Conservation (phyloP, 2,888 invertebrate genomes). For the Abscondita cerata region DNA sequence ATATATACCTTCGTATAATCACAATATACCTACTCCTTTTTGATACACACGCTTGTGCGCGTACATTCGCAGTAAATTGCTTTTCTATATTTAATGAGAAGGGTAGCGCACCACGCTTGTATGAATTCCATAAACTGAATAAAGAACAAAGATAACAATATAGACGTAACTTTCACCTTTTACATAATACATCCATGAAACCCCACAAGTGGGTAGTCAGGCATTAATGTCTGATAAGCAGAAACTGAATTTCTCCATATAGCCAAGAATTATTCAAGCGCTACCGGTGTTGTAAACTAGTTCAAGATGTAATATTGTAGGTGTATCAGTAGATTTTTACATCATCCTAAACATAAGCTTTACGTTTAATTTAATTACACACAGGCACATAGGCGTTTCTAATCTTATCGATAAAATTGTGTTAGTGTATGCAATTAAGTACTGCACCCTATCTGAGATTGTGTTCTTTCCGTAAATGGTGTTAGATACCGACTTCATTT, state of each 20-base stretch:
- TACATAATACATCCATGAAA: slow-evolving; percentile 24
- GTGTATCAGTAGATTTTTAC: not conserved
- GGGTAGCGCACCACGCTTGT: slow-evolving; percentile 17
- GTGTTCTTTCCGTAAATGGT: no score
- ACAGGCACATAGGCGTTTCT: no score
- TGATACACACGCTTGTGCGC: slow-evolving; percentile 12
- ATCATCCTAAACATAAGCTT: not conserved
- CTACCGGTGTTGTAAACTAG: slow-evolving; percentile 2
- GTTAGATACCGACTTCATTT: no score
- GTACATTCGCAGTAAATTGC: slow-evolving; percentile 34
- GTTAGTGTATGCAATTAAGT: no score
- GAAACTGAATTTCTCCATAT: slow-evolving; percentile 25
- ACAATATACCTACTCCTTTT: slow-evolving; percentile 12
- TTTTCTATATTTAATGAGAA: slow-evolving; percentile 42
- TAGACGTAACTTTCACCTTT: slow-evolving; percentile 19
- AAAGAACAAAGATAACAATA: slow-evolving; percentile 22
- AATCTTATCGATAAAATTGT: no score
- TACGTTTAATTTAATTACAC: not conserved
- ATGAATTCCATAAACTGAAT: slow-evolving; percentile 26
- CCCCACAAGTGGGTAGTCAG: slow-evolving; percentile 27
- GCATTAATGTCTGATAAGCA: slow-evolving; percentile 33
- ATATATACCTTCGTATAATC: slow-evolving; percentile 19
- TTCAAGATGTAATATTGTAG: not conserved
- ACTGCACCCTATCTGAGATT: no score
- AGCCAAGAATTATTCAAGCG: slow-evolving; percentile 25